phyloP scores from a whole-genome alignment of 2,113 vertebrate genomes.

The cattle (Bos taurus) region DNA sequence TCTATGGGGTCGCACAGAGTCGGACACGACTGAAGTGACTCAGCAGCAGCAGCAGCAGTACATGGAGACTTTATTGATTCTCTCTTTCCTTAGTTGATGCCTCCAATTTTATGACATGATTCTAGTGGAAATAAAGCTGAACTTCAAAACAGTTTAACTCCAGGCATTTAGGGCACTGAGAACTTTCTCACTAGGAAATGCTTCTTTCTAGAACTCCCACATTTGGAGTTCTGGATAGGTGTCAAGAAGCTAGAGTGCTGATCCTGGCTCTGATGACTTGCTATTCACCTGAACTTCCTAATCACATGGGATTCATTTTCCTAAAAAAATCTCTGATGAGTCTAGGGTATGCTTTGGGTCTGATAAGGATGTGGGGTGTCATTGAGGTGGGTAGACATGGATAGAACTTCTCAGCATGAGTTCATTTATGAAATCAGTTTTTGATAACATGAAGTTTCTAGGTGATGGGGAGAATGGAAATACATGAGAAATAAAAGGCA shows the following conservation, averaged over 20 bases:
- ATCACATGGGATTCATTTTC: neutral
- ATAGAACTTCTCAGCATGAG: neutral
- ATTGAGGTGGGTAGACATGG: fast-evolving
- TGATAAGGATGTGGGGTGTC: neutral
- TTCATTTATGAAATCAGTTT: neutral
- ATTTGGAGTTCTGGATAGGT: neutral
- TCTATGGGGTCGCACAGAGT: too few species aligned
- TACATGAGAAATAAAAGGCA: neutral
- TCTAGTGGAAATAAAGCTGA: neutral
- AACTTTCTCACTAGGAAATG: conserved; percentile 18
- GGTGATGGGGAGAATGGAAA: neutral
- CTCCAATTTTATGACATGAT: neutral
- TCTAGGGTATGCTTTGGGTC: neutral
- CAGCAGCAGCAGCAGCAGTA: too few species aligned
- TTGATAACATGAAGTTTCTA: neutral
- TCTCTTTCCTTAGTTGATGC: neutral
- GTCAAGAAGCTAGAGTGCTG: neutral
- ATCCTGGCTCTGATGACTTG: neutral
- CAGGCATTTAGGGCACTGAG: neutral
- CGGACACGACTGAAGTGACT: too few species aligned
- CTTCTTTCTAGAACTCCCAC: neutral
- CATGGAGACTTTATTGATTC: neutral
- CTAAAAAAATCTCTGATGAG: neutral
- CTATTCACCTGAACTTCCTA: neutral
- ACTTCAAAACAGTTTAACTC: neutral